Base-by-base conservation (phyloP, 2,797 vertebrate genomes). In the Poecilia gillii region DNA sequence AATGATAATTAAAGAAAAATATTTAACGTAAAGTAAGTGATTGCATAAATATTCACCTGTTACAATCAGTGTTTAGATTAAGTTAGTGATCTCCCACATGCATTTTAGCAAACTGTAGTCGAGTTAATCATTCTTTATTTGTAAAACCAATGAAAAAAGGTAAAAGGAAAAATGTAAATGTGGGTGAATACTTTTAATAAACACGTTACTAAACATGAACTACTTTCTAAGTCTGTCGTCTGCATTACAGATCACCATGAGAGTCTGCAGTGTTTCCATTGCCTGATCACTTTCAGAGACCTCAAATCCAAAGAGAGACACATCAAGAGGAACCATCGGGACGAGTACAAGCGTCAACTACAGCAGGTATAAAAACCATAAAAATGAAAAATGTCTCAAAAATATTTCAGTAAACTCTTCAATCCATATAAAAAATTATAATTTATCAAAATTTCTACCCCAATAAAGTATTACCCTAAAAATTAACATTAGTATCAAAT, bases 211-310 rank as follows among this genome's bases (percentile, higher is more conserved):
- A 18, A 71, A 12, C 36, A 6, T 70, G 23, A 14, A 25, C 11
- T 70, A 70, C 2, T 64, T 75, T 31, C 31, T 74, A 53, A 14
- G 28, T 47, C 18, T 51, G 6, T 86, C 25, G 25, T 77, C 51
- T 83, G 39, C 84, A 77, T 76, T 84, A 51, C 87, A 97, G 96
- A 95, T 87, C 94, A 94, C 75, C 91, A 94, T 59, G 96, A 96
- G 79, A 95, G 92, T 84, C 89, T 95, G 72, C 96, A 96, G 91
- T 97, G 96, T 92, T 95, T 95, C 59, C 94, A 93, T 85, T 97
- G 97, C 88, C 95, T 97, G 90, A 96, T 97, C 85, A 96, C 95
- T 57, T 97, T 97, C 87, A 90, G 92, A 16, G 93, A 96, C 73
- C 79, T 89, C 51, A 96, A 96, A 91, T 93, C 96, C 81, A 97